A percentile compares a stretch with the other conserved stretches of the same genome.
These are phyloP conservation scores for Calosoma granatense DNA, from an alignment of 1,140 invertebrate genomes.

Conservation along the genomic window DNA sequence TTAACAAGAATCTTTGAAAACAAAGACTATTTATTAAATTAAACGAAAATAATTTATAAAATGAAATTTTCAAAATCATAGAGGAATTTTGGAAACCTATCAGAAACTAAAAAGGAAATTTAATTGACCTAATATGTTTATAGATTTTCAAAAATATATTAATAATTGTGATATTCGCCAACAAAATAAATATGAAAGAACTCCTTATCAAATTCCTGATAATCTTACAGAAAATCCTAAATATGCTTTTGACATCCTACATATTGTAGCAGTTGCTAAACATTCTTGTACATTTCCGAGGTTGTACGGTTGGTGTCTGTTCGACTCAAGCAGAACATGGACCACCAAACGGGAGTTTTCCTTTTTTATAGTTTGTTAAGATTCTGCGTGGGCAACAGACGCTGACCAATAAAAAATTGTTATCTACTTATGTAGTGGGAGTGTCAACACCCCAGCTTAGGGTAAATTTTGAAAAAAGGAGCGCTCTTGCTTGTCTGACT, in stretches of 20 bases:
- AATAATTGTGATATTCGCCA: slow-evolving; percentile 23
- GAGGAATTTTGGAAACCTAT: slow-evolving; percentile 27
- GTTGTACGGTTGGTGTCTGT: too few relatives aligned
- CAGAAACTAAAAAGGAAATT: slow-evolving; percentile 28
- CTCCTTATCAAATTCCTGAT: slow-evolving; percentile 22
- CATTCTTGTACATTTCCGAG: too few relatives aligned
- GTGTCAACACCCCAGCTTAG: too few relatives aligned
- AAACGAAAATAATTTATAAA: neutral
- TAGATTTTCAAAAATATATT: slow-evolving; percentile 19
- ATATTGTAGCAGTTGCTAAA: too few relatives aligned
- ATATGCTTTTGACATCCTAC: slow-evolving; percentile 25
- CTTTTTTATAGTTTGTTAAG: too few relatives aligned
- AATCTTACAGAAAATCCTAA: slow-evolving; percentile 21
- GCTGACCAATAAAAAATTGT: too few relatives aligned
- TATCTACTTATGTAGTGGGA: too few relatives aligned
- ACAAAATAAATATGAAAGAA: slow-evolving; percentile 25
- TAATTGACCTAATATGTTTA: slow-evolving; percentile 30
- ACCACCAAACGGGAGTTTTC: too few relatives aligned
- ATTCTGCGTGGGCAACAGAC: too few relatives aligned
- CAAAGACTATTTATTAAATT: neutral
- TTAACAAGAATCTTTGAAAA: neutral
- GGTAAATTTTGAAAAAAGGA: too few relatives aligned
- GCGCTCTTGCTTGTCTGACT: too few relatives aligned
- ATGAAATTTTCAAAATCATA: neutral
- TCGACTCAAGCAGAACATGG: too few relatives aligned